Conservation (phyloP, 2,113 vertebrate genomes). For the Ursus arctos region DNA sequence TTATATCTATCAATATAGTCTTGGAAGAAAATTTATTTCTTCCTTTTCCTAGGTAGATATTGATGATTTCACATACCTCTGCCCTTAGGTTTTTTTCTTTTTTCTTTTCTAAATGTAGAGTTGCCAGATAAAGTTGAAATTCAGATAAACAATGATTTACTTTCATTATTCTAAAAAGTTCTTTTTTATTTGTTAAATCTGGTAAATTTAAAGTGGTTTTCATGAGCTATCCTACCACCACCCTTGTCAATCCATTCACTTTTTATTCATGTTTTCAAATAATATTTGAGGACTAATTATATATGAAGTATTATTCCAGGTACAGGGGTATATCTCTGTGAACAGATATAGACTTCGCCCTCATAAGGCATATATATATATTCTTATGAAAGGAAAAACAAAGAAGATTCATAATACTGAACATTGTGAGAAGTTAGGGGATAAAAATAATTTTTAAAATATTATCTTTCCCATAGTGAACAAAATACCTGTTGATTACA, state of each 20-base stretch:
- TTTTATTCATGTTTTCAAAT: background rate
- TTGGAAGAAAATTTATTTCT: conserved; percentile 44
- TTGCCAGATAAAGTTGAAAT: conserved; percentile 52
- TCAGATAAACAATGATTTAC: background rate
- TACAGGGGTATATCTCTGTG: background rate
- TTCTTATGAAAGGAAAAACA: background rate
- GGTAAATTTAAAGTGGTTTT: background rate
- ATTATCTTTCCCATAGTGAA: background rate
- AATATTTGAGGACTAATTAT: background rate
- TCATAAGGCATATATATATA: background rate
- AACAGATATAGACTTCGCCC: background rate
- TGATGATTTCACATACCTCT: conserved; percentile 4
- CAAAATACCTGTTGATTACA: background rate
- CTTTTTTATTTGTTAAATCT: background rate
- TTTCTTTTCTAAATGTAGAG: background rate
- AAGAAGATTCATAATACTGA: background rate
- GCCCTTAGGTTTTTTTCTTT: background rate
- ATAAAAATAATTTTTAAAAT: background rate
- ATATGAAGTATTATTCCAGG: background rate
- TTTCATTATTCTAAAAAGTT: background rate
- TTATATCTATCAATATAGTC: background rate
- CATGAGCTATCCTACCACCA: background rate
- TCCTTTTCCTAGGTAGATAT: background rate
- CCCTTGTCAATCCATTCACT: background rate
- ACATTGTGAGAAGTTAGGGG: background rate